Conservation (phyloP, 53 echinoderm and acorn worm species). For the Astropecten irregularis region DNA sequence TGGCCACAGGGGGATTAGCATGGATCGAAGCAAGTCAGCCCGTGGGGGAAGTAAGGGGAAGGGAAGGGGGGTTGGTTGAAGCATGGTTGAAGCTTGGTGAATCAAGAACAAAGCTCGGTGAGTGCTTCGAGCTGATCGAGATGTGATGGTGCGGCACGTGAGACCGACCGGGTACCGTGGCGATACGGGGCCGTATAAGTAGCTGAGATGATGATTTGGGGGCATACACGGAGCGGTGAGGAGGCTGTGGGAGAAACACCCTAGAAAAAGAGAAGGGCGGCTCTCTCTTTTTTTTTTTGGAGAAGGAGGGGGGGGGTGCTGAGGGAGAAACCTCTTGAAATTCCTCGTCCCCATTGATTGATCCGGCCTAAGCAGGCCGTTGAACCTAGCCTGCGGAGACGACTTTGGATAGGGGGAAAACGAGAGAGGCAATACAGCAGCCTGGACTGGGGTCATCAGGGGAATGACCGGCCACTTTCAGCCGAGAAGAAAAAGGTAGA, state of each 20-base stretch:
- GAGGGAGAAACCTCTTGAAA: conserved; percentile 37
- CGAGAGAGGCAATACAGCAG: conserved; percentile 11
- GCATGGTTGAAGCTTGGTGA: too few relatives aligned
- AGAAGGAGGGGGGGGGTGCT: neutral
- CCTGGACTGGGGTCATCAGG: conserved; percentile 25
- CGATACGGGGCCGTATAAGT: neutral
- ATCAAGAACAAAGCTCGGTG: too few relatives aligned
- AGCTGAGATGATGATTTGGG: neutral
- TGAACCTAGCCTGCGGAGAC: conserved; percentile 48
- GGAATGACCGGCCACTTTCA: conserved; percentile 42
- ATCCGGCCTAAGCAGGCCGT: conserved; percentile 47
- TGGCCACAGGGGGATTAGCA: conserved; percentile 7
- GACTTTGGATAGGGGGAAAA: neutral
- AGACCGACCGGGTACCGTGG: neutral
- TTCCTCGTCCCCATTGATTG: conserved; percentile 54
- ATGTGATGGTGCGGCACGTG: too few relatives aligned
- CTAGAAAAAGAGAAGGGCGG: too few relatives aligned
- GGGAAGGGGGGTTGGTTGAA: neutral
- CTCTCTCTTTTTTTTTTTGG: too few relatives aligned
- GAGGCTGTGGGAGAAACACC: neutral
- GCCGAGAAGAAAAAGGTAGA: too few relatives aligned
- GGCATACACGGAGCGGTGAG: neutral
- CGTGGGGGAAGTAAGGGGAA: neutral
- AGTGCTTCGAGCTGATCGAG: too few relatives aligned
- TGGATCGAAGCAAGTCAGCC: conserved; percentile 1